Base-by-base conservation (phyloP, 1,140 invertebrate genomes). In the Chlorops oryzae region DNA sequence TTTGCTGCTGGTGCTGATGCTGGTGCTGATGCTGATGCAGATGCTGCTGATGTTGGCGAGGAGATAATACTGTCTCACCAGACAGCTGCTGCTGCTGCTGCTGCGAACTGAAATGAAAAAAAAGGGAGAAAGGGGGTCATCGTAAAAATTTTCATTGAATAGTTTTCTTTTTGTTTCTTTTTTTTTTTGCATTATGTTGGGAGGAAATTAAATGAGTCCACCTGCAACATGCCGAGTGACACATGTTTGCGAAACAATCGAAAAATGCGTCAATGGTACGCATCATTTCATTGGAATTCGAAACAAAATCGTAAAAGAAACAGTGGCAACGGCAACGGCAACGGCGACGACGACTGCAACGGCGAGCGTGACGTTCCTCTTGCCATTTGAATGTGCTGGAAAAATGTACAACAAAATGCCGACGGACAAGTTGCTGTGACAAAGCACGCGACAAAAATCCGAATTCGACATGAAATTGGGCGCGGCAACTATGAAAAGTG, bases 41-140 rank as follows among this genome's bases (percentile, higher is more conserved):
- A 49, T 24, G 64, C 52, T 51, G 59, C 40, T 47, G 59, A 55
- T 50, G 47, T 50, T 54, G 52, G 49, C 50, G 58, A 47, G n/a
- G n/a, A n/a, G 59, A 54, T 70, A 70, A 70, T 70, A 70, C 66
- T 70, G 66, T 58, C 65, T 69, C 46, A 65, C 65, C 70, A 52
- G 59, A 56, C 51, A 63, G 65, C 54, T 64, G 66, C 56, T 68
- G 65, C 49, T 57, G 57, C 51, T 63, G 65, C 54, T 64, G 66
- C 56, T 68, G 65, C 49, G 61, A 58, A 44, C 66, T 70, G 54
- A 3, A 65, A 55, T 15, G 32, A 27, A 46, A 50, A 35, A 27
- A 21, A 34, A 43, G 7, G 34, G 18, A 35, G 6, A 40, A n/a
- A 46, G 27, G 5, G 22, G n/a, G n/a, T n/a, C n/a, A n/a, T n/a